Conservation (phyloP, 23 tunicate genomes). For the Aplidium turbinatum region DNA sequence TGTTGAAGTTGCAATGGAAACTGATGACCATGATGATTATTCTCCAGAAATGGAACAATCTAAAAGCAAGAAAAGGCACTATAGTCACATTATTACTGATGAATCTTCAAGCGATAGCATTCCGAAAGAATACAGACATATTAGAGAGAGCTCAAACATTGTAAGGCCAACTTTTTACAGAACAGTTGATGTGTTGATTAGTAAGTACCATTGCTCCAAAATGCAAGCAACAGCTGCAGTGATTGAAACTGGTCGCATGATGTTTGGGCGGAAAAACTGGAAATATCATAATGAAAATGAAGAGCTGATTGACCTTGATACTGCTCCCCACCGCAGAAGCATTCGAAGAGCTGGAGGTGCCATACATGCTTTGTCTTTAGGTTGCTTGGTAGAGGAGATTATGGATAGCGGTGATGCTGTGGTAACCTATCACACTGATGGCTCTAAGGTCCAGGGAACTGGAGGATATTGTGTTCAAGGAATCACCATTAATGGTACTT, state of each 20-base stretch:
- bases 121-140: too few relatives aligned
- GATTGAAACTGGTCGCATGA: not conserved
- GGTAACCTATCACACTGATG: constrained; percentile 7
- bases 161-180: constrained; percentile 5
- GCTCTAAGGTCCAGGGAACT: not conserved
- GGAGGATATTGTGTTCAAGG: constrained; percentile 2
- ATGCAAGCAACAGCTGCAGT: constrained; percentile 1
- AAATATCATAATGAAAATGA: constrained; percentile 10
- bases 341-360: constrained; percentile 10
- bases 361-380: constrained; percentile 1
- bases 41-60: too few relatives aligned
- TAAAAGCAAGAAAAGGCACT: too few relatives aligned
- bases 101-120: too few relatives aligned
- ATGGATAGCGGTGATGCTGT: not conserved
- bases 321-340: constrained; percentile 2
- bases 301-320: not conserved
- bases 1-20: too few relatives aligned
- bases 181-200: not conserved
- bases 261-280: constrained; percentile 7
- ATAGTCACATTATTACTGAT: too few relatives aligned
- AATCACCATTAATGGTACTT: constrained; percentile 2
- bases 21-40: too few relatives aligned
- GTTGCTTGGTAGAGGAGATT: not conserved
- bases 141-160: not conserved
- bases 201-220: constrained; percentile 14